These are phyloP conservation scores for Silvanus unidentatus DNA, from an alignment of 2,888 invertebrate genomes.

Conservation along the genomic window DNA sequence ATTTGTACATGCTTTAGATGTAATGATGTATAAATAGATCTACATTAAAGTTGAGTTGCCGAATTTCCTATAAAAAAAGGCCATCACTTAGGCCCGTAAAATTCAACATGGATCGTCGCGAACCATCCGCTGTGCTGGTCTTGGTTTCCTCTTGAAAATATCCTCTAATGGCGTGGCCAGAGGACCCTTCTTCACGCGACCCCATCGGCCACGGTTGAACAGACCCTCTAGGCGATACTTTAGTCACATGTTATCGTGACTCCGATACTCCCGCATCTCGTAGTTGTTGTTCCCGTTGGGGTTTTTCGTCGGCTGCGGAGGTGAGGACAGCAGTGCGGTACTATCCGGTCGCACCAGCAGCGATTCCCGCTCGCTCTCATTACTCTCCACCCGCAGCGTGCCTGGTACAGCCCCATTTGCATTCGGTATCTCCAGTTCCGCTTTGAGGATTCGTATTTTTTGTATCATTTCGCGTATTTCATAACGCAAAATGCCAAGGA, in stretches of 20 bases:
- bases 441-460: conserved; percentile 75
- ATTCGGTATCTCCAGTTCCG: conserved; percentile 54
- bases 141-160: conserved; percentile 44
- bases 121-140: conserved; percentile 29
- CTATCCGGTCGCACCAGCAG: conserved; percentile 52
- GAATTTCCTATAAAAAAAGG: too few species aligned
- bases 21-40: too few species aligned
- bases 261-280: conserved; percentile 69
- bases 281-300: conserved; percentile 74
- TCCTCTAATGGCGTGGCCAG: conserved; percentile 48
- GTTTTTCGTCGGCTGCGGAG: conserved; percentile 49
- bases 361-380: conserved; percentile 56
- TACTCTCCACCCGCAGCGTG: conserved; percentile 32
- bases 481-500: conserved; percentile 64
- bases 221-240: conserved; percentile 69
- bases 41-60: too few species aligned
- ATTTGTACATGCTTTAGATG: too few species aligned
- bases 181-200: conserved; percentile 47
- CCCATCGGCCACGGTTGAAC: conserved; percentile 53
- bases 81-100: too few species aligned
- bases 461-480: conserved; percentile 89
- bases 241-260: conserved; percentile 61
- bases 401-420: conserved; percentile 58
- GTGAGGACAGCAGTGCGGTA: conserved; percentile 44
- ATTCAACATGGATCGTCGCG: conserved; percentile 39